Evolutionary conservation across 2,888 invertebrate species (phyloP).

Genomic region (Chromoteleia sp.): DNA sequence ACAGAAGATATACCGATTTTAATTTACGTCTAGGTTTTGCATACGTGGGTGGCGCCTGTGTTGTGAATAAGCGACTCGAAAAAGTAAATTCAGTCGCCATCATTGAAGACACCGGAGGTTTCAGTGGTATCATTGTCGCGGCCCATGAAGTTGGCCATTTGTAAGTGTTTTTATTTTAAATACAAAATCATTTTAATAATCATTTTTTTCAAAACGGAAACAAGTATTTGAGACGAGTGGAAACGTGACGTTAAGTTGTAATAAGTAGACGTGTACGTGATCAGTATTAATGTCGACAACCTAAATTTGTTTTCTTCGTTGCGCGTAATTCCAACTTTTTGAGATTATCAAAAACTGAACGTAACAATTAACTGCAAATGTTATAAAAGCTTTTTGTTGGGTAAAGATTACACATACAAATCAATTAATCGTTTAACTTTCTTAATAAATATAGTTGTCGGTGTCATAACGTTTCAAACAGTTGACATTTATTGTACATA

Average conservation of each 20-base stretch:
- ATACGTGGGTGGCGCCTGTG: slow-evolving; percentile 98
- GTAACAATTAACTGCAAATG: background rate
- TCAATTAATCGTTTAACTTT: background rate
- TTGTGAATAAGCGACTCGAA: slow-evolving; percentile 96
- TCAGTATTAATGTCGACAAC: too few relatives aligned
- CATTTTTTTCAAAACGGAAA: background rate
- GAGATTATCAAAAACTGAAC: too few relatives aligned
- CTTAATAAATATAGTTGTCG: slow-evolving; percentile 16
- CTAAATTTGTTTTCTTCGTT: too few relatives aligned
- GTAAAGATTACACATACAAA: slow-evolving; percentile 2
- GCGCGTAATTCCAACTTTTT: too few relatives aligned
- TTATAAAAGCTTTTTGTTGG: background rate
- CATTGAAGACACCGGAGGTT: slow-evolving; percentile 98
- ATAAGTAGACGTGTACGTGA: too few relatives aligned
- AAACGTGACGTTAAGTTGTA: too few relatives aligned
- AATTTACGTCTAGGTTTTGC: slow-evolving; percentile 91
- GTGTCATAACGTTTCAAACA: slow-evolving; percentile 7
- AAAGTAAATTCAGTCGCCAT: slow-evolving; percentile 98
- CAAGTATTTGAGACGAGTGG: background rate
- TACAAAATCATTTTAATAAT: background rate
- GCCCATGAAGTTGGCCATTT: slow-evolving; percentile 98
- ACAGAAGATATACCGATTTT: slow-evolving; percentile 56
- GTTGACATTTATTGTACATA: slow-evolving; percentile 35
- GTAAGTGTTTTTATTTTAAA: slow-evolving; percentile 87
- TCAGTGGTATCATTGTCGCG: slow-evolving; percentile 97